Base-by-base conservation (phyloP, 2,888 invertebrate genomes). In the Synanthedon vespiformis region DNA sequence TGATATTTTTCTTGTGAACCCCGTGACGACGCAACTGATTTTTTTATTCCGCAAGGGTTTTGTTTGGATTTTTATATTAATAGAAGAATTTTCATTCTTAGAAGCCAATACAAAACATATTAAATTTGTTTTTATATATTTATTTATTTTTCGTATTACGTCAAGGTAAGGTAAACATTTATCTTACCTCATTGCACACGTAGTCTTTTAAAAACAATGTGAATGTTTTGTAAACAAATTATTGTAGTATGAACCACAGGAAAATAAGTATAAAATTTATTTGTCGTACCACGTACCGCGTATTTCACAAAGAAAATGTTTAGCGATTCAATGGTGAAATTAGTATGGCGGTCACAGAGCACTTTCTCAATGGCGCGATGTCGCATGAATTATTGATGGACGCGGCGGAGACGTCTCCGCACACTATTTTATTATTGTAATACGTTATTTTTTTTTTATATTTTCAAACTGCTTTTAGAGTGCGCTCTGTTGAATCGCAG, bases 301-400 rank as follows among this genome's bases (percentile, higher is more conserved):
- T 44, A 59, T 61, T 58, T 61, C 64, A 61, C 64, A 65, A 67
- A 72, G 69, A 70, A 76, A 72, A 71, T 68, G 73, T 74, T 74
- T 73, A 75, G 70, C 70, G 72, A 79, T 77, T 77, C 76, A 75
- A 72, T 70, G 68, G 56, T 61, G 65, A 72, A 78, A 84, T 86
- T 83, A 80, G 83, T 85, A 86, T 85, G 72, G 70, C 78, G 78
- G 78, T 80, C 85, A 81, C 84, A 81, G 71, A 80, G 77, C 75
- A 83, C 85, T 86, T 84, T 85, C 85, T 84, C 85, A 83, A 86
- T 85, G 85, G 81, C 70, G 76, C 80, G 80, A 72, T 77, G 79
- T 72, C 64, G 62, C 73, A 84, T 86, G 86, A 82, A 86, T 86
- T 80, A 87, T 86, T 80, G 72, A 85, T 84, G 77, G 68, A 66